These are phyloP conservation scores for Notospermus geniculatus DNA, from an alignment of 1,140 invertebrate genomes.

Conservation along the genomic window DNA sequence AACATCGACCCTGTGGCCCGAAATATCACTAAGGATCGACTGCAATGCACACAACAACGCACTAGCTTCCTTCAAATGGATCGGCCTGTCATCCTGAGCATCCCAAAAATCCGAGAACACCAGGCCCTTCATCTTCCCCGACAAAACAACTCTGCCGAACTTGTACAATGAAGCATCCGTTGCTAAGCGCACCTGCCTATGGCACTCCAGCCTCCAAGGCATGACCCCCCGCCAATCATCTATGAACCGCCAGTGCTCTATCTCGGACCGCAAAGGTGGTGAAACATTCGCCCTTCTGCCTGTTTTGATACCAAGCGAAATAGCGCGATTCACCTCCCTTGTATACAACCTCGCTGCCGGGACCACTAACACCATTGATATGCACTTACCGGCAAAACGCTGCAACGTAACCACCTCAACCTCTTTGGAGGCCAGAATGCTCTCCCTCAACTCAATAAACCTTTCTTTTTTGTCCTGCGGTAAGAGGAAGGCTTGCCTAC, in stretches of 20 bases:
- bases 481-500: conserved; percentile 15
- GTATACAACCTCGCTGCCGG: conserved; percentile 16
- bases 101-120: background rate
- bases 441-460: conserved; percentile 17
- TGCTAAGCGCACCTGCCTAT: background rate
- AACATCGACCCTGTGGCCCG: background rate
- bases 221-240: conserved; percentile 13
- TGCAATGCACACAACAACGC: background rate
- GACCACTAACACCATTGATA: conserved; percentile 17
- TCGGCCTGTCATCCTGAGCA: background rate
- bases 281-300: background rate
- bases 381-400: conserved; percentile 19
- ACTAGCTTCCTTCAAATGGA: background rate
- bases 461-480: conserved; percentile 19
- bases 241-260: conserved; percentile 16
- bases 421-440: conserved; percentile 5
- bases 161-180: conserved; percentile 15
- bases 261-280: conserved; percentile 13
- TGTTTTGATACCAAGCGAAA: conserved; percentile 6
- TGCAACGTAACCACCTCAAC: conserved; percentile 17
- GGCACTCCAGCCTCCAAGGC: conserved; percentile 6
- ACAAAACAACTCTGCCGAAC: conserved; percentile 11
- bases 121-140: background rate
- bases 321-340: conserved; percentile 17
- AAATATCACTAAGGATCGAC: background rate